Evolutionary conservation across 2,113 vertebrate species (phyloP).

Genomic region (Cathartes aura): DNA sequence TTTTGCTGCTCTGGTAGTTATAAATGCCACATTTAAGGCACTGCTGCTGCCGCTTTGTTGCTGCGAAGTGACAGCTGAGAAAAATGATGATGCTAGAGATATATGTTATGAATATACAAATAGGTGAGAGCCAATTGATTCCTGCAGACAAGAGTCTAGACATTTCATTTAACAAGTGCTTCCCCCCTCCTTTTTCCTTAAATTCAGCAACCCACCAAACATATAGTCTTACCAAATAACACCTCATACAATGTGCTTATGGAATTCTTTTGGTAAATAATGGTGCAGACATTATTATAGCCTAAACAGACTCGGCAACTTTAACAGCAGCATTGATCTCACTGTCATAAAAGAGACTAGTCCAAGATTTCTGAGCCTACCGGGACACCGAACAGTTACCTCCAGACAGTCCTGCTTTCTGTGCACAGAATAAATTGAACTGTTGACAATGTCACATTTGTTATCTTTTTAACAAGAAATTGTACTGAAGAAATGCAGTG

Average conservation of each 20-base stretch:
- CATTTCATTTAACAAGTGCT: not conserved
- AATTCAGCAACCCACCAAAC: not conserved
- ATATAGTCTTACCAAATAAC: not conserved
- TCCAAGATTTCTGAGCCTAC: not conserved
- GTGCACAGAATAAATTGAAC: not conserved
- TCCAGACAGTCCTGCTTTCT: not conserved
- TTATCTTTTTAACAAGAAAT: not conserved
- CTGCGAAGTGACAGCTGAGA: conserved; percentile 56
- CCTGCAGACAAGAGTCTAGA: not conserved
- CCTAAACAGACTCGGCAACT: not conserved
- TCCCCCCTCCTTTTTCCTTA: not conserved
- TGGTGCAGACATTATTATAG: not conserved
- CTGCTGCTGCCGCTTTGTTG: not conserved
- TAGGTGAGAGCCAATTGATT: not conserved
- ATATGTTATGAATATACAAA: conserved; percentile 60
- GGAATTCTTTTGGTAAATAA: not conserved
- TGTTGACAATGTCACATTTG: not conserved
- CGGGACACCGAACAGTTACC: not conserved
- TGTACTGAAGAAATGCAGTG: not conserved
- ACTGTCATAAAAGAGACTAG: not conserved
- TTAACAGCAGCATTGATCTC: not conserved
- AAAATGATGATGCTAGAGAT: conserved; percentile 39
- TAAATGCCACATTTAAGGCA: not conserved
- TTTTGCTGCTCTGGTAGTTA: conserved; percentile 37
- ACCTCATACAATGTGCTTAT: not conserved